phyloP scores from a whole-genome alignment of 1,140 invertebrate species.

The Drosophila mauritiana region DNA sequence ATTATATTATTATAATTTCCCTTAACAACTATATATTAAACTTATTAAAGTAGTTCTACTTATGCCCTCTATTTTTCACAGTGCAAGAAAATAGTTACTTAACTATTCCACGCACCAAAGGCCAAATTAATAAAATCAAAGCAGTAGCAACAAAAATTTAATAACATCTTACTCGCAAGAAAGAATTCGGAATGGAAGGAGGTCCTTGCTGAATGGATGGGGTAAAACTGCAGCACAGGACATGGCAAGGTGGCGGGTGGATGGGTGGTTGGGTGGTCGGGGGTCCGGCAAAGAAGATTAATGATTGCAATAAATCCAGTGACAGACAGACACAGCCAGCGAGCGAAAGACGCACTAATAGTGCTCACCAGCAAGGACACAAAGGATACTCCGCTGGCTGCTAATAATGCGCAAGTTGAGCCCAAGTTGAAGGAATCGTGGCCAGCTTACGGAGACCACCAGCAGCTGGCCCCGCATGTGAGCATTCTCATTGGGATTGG shows the following conservation, averaged over 20 bases:
- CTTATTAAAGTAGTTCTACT: not conserved
- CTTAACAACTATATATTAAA: too few species aligned
- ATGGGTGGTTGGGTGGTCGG: conserved; percentile 1
- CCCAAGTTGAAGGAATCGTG: conserved; percentile 68
- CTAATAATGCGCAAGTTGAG: conserved; percentile 75
- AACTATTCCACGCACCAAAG: conserved; percentile 57
- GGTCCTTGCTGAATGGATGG: conserved; percentile 12
- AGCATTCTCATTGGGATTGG: conserved; percentile 24
- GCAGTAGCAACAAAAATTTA: conserved; percentile 69
- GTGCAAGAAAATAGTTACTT: conserved; percentile 41
- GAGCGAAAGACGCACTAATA: conserved; percentile 67
- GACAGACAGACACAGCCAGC: conserved; percentile 59
- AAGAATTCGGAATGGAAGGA: conserved; percentile 22
- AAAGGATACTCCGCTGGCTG: conserved; percentile 66
- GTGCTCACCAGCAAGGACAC: conserved; percentile 79
- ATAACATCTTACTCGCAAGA: conserved; percentile 65
- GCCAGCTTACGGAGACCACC: conserved; percentile 58
- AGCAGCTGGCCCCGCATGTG: conserved; percentile 58
- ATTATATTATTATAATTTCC: too few species aligned
- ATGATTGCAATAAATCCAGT: conserved; percentile 84
- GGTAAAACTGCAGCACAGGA: conserved; percentile 12
- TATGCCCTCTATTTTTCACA: not conserved
- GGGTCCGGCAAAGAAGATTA: conserved; percentile 76
- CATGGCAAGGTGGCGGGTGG: conserved; percentile 3
- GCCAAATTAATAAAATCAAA: conserved; percentile 81